Evolutionary conservation across 2,888 invertebrate genomes (phyloP).

Genomic region (Sinohyriopsis cumingii): DNA sequence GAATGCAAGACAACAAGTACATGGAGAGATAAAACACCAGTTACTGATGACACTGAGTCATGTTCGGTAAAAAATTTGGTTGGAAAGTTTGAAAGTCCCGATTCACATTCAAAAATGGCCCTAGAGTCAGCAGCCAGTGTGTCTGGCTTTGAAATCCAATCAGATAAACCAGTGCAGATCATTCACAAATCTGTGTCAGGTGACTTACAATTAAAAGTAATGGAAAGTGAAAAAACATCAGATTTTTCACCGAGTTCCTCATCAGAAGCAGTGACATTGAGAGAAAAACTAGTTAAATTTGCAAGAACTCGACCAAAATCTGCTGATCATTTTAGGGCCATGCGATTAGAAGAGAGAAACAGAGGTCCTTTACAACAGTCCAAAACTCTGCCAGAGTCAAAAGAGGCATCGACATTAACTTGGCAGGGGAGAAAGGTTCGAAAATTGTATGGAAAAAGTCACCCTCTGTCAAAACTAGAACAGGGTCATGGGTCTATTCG

Average conservation of each 20-base stretch:
- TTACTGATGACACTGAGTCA: slow-evolving; percentile 6
- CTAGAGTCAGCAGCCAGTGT: slow-evolving; percentile 7
- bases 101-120: slow-evolving; percentile 10
- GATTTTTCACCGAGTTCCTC: slow-evolving; percentile 1
- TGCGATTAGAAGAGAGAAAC: slow-evolving; percentile 6
- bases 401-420: slow-evolving; percentile 15
- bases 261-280: neutral
- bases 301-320: slow-evolving; percentile 17
- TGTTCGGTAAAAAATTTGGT: slow-evolving; percentile 46
- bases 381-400: slow-evolving; percentile 20
- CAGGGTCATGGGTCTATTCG: slow-evolving; percentile 21
- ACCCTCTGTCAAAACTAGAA: slow-evolving; percentile 87
- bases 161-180: neutral
- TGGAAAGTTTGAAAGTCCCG: slow-evolving; percentile 45
- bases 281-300: neutral
- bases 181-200: no score
- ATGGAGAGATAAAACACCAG: neutral
- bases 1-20: no score
- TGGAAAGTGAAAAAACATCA: slow-evolving; percentile 5
- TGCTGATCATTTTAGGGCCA: slow-evolving; percentile 6
- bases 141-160: neutral
- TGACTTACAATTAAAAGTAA: no score
- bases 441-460: slow-evolving; percentile 91
- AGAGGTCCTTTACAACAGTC: slow-evolving; percentile 17
- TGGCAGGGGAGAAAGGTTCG: slow-evolving; percentile 48